Evolutionary conservation across 2,113 vertebrate species (phyloP).

Genomic region (Ammodytes dubius): DNA sequence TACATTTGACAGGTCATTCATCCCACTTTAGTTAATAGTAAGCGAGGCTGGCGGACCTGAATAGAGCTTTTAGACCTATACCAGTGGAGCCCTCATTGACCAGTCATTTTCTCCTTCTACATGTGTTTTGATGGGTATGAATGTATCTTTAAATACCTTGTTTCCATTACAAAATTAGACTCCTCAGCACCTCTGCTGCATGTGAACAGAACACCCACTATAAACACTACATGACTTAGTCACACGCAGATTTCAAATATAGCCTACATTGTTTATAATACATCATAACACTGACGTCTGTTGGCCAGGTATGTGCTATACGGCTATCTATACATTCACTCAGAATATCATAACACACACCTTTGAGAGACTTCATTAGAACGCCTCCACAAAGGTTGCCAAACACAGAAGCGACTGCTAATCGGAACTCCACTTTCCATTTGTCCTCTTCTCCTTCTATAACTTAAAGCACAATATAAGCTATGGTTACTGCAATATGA

Average conservation of each 20-base stretch:
- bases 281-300: constrained; percentile 11
- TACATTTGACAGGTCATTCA: constrained; percentile 94
- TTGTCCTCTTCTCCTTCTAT: neutral
- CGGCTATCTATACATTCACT: neutral
- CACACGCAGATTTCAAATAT: constrained; percentile 11
- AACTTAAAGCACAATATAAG: neutral
- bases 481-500: neutral
- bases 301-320: neutral
- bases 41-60: constrained; percentile 86
- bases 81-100: constrained; percentile 86
- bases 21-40: constrained; percentile 94
- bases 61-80: constrained; percentile 87
- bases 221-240: constrained; percentile 32
- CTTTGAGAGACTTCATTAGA: neutral
- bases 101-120: constrained; percentile 82
- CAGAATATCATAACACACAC: neutral
- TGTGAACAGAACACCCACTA: neutral
- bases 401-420: no score
- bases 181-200: neutral
- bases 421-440: neutral
- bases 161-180: neutral
- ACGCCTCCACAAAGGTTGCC: neutral
- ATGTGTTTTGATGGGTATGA: neutral
- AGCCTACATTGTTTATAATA: constrained; percentile 1
- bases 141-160: constrained; percentile 11